These are phyloP conservation scores for Ataeniobius toweri DNA, from an alignment of 2,797 vertebrate species.

Conservation along the genomic window DNA sequence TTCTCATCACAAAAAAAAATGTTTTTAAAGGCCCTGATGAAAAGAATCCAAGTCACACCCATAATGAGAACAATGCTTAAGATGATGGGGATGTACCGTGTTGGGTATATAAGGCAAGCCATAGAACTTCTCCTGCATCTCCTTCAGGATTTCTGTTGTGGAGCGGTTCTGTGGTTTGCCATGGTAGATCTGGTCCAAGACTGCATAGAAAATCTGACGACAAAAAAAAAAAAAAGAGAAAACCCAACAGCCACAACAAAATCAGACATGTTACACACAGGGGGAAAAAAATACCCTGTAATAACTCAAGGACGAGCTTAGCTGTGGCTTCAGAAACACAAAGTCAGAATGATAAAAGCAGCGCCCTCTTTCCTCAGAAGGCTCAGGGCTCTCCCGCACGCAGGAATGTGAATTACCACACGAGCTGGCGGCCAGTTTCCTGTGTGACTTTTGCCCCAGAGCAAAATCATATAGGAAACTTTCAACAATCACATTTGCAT, in stretches of 20 bases:
- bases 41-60: slow-evolving; percentile 2
- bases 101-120: slow-evolving; percentile 89
- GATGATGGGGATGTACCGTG: slow-evolving; percentile 78
- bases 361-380: neutral
- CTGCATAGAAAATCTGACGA: slow-evolving; percentile 93
- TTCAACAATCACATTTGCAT: neutral
- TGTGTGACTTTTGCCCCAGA: neutral
- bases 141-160: slow-evolving; percentile 91
- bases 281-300: neutral
- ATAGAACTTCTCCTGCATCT: slow-evolving; percentile 92
- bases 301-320: neutral
- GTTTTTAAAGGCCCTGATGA: neutral
- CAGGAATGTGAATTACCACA: neutral
- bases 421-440: neutral
- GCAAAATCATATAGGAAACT: neutral
- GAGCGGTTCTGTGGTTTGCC: slow-evolving; percentile 85
- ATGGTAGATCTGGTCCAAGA: slow-evolving; percentile 96
- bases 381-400: neutral
- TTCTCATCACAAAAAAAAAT: slow-evolving; percentile 3
- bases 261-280: neutral
- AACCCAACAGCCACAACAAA: neutral
- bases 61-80: neutral
- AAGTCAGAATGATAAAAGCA: neutral
- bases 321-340: neutral
- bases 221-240: neutral